Base-by-base conservation (phyloP, 2,797 vertebrate species). In the Aplochiton taeniatus region DNA sequence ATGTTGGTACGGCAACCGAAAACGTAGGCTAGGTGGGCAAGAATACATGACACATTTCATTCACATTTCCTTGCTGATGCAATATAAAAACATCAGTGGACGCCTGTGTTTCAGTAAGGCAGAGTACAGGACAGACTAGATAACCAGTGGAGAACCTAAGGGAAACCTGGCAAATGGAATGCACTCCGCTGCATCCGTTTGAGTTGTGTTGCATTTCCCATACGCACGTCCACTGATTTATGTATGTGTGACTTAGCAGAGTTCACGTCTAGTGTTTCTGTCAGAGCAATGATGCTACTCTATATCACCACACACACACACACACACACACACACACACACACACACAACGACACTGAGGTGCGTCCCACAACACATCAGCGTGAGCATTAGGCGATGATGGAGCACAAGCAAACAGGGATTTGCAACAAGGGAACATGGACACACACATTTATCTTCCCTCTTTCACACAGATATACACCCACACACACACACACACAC, bases 301-400 rank as follows among this genome's bases (percentile, higher is more conserved):
- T 59, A 69, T 74, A 73, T 68, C 55, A 68, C 41, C 42, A 17
- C 16, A 45, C 58, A 41, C 57, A 59, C 50, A 53, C 17, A 62
- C 63, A 19, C 63, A 50, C 56, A 55, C 49, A 64, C 58, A 58
- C 56, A 60, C 45, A n/a, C n/a, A 20, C 58, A n/a, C 48, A 59
- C 51, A 59, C 16, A 63, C 63, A 19, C 63, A 52, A 53, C 58
- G 59, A 61, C 58, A 63, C 68, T 61, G 62, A 74, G 61, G 69
- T 80, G 65, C 50, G 66, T 72, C 75, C 81, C 67, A 51, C 67
- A 73, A 76, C 71, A 60, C 61, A 77, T 67, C 77, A 76, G 76
- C 65, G 78, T 66, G 79, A 82, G 87, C 83, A 84, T 87, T 80
- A 85, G 76, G 74, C 59, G 63, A 78, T 81, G 83, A 85, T 83